phyloP scores from a whole-genome alignment of 2,113 vertebrate species.

The Burhinus bistriatus region DNA sequence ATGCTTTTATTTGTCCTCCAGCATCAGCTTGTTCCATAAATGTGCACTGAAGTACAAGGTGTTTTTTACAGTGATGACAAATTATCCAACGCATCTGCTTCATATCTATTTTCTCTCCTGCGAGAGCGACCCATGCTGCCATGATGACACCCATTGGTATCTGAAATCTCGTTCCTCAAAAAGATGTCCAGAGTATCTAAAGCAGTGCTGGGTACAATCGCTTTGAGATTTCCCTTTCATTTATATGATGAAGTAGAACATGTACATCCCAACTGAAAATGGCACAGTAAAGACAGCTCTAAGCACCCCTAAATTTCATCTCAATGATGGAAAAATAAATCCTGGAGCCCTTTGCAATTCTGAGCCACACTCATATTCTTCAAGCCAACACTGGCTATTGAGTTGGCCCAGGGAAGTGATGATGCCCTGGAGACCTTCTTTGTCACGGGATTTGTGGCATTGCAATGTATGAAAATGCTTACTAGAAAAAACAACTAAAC shows the following conservation, averaged over 20 bases:
- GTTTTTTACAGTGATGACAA: conserved; percentile 84
- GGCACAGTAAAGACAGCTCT: neutral
- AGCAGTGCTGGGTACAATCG: neutral
- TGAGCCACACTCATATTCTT: neutral
- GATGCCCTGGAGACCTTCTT: neutral
- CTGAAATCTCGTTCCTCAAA: neutral
- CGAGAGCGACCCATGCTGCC: accelerated
- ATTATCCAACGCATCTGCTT: conserved; percentile 74
- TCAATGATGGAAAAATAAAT: neutral
- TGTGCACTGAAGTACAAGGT: conserved; percentile 65
- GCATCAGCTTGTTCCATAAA: conserved; percentile 73
- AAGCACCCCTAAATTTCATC: neutral
- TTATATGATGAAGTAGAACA: accelerated
- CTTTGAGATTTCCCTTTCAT: neutral
- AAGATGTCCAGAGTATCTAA: neutral
- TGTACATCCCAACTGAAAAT: neutral
- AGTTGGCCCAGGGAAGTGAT: neutral
- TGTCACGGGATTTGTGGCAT: neutral
- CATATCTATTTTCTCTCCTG: neutral
- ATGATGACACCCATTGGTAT: neutral
- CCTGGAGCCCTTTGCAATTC: neutral
- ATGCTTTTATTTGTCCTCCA: conserved; percentile 72
- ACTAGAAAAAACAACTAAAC: neutral
- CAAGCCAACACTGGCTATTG: neutral
- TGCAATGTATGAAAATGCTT: neutral